Evolutionary conservation across 2,797 vertebrate genomes (phyloP).

Genomic region (Leuciscus waleckii): DNA sequence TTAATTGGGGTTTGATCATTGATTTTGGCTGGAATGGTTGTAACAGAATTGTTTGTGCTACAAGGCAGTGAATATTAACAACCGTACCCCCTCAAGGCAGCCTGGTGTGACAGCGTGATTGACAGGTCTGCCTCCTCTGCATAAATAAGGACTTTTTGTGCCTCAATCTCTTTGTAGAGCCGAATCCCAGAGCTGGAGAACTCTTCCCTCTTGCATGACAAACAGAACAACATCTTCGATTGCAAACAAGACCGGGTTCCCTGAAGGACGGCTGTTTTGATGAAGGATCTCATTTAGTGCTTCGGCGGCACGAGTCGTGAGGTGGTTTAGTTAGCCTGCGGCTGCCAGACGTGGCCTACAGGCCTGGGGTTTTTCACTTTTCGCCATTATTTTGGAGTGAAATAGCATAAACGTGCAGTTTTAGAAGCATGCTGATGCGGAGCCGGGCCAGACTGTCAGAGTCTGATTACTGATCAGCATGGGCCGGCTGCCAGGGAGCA

Average conservation of each 20-base stretch:
- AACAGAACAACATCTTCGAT: constrained; percentile 40
- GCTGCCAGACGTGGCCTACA: constrained; percentile 8
- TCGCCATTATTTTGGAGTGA: constrained; percentile 40
- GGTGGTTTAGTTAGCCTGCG: constrained; percentile 43
- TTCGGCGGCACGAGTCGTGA: constrained; percentile 64
- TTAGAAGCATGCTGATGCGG: constrained; percentile 50
- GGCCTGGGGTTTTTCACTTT: constrained; percentile 36
- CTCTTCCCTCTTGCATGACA: constrained; percentile 55
- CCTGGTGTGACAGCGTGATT: constrained; percentile 34
- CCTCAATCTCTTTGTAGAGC: constrained; percentile 28
- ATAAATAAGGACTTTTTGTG: constrained; percentile 53
- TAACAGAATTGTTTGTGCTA: constrained; percentile 44
- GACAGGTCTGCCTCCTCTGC: constrained; percentile 51
- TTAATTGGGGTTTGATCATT: constrained; percentile 62
- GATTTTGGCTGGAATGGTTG: constrained; percentile 59
- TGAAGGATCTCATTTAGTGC: constrained; percentile 63
- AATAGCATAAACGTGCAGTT: constrained; percentile 52
- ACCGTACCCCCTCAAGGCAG: constrained; percentile 39
- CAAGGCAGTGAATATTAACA: constrained; percentile 61
- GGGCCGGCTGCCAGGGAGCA: constrained; percentile 64
- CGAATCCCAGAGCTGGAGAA: constrained; percentile 45
- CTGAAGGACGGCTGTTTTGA: constrained; percentile 58
- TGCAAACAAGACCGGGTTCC: constrained; percentile 47
- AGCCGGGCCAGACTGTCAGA: constrained; percentile 52
- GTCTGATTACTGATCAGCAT: constrained; percentile 57